phyloP scores from a whole-genome alignment of 1,140 invertebrate genomes.

The Papilio polytes region DNA sequence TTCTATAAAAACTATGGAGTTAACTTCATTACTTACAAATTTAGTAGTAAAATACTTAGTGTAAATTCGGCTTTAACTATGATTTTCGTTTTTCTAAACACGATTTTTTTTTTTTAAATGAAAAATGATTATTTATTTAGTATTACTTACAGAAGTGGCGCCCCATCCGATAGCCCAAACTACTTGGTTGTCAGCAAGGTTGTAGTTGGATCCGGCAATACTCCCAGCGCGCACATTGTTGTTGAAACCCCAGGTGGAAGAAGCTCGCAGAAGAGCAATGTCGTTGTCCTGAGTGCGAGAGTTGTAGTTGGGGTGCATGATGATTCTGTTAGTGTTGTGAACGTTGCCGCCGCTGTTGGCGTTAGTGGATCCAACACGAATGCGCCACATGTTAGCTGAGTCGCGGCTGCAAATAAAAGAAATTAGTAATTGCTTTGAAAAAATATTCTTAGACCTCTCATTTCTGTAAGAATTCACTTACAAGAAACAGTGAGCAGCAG shows the following conservation, averaged over 20 bases:
- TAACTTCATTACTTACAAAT: no score
- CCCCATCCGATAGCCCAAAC: constrained; percentile 54
- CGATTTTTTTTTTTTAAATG: no score
- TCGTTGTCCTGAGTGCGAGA: constrained; percentile 43
- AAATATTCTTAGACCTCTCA: no score
- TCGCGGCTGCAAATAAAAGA: constrained; percentile 24
- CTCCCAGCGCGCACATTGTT: constrained; percentile 39
- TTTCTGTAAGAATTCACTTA: constrained; percentile 44
- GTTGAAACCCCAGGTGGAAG: constrained; percentile 59
- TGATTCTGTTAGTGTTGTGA: constrained; percentile 45
- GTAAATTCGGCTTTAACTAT: no score
- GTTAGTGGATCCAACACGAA: constrained; percentile 49
- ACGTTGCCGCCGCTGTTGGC: constrained; percentile 50
- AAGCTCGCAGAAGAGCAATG: constrained; percentile 46
- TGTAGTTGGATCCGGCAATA: constrained; percentile 50
- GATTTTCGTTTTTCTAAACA: no score
- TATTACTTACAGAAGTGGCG: constrained; percentile 45
- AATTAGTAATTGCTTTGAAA: no score
- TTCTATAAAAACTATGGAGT: no score
- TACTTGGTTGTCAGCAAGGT: constrained; percentile 46
- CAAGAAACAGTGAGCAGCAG: constrained; percentile 60
- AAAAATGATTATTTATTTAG: no score
- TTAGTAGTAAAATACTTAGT: no score
- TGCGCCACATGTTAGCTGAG: constrained; percentile 39
- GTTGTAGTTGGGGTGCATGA: constrained; percentile 81